phyloP scores from a whole-genome alignment of 2,113 vertebrate species.

The Brachyistius frenatus region DNA sequence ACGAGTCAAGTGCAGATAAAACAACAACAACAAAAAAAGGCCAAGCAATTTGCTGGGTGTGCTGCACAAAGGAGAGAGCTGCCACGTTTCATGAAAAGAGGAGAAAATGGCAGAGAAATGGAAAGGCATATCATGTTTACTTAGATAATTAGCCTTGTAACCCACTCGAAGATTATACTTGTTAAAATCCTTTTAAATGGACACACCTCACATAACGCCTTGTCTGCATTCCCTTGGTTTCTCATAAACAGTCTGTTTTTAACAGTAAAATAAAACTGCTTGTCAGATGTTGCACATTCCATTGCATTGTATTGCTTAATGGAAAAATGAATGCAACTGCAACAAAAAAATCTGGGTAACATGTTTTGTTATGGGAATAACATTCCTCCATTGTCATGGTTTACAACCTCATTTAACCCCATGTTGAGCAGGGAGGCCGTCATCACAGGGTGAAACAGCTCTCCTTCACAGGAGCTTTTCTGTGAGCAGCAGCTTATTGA shows the following conservation, averaged over 20 bases:
- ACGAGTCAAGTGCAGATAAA: conserved; percentile 66
- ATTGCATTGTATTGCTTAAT: conserved; percentile 51
- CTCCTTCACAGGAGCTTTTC: conserved; percentile 56
- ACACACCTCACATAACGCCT: conserved; percentile 66
- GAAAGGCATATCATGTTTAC: conserved; percentile 55
- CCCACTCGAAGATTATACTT: conserved; percentile 59
- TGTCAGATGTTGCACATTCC: conserved; percentile 56
- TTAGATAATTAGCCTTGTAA: conserved; percentile 69
- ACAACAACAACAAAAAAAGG: conserved; percentile 18
- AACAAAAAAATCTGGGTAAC: conserved; percentile 22
- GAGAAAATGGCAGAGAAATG: conserved; percentile 39
- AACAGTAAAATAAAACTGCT: conserved; percentile 63
- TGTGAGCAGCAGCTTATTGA: conserved; percentile 69
- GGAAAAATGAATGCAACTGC: conserved; percentile 43
- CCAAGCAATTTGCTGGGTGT: conserved; percentile 48
- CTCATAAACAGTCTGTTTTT: conserved; percentile 66
- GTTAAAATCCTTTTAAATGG: conserved; percentile 69
- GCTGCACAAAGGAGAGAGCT: conserved; percentile 52
- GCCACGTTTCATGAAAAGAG: conserved; percentile 54
- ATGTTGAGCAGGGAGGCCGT: conserved; percentile 45
- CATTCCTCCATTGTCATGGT: conserved; percentile 41
- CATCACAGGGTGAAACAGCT: conserved; percentile 70
- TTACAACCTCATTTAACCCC: conserved; percentile 71
- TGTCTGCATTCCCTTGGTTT: conserved; percentile 50
- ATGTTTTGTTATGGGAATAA: conserved; percentile 50